Percentiles rank a stretch among this genome's conserved stretches.
These are phyloP conservation scores for Decapterus maruadsi DNA, from an alignment of 2,797 vertebrate genomes.

Conservation along the genomic window DNA sequence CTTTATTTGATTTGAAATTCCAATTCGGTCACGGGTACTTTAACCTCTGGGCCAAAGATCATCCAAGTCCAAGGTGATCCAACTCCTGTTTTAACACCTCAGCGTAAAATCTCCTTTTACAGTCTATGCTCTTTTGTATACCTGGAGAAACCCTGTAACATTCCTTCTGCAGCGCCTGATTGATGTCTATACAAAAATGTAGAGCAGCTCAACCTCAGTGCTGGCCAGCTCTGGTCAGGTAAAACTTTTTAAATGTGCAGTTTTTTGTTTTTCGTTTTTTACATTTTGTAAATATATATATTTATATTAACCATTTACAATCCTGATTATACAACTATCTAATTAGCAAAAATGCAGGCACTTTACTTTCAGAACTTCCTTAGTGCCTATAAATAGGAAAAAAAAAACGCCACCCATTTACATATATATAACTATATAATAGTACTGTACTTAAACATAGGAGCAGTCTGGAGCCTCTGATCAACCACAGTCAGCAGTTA, in stretches of 20 bases:
- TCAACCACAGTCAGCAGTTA: slow-evolving; percentile 65
- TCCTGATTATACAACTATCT: slow-evolving; percentile 73
- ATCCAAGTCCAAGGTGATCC: slow-evolving; percentile 35
- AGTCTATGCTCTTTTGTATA: slow-evolving; percentile 56
- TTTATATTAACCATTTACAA: slow-evolving; percentile 80
- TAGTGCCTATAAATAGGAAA: slow-evolving; percentile 76
- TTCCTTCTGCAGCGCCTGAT: slow-evolving; percentile 63
- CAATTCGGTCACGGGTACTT: slow-evolving; percentile 43
- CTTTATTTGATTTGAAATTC: slow-evolving; percentile 74
- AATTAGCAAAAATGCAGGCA: slow-evolving; percentile 79
- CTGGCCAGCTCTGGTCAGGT: slow-evolving; percentile 45
- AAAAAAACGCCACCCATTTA: slow-evolving; percentile 67
- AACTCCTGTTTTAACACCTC: slow-evolving; percentile 11
- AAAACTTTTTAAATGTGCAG: slow-evolving; percentile 60
- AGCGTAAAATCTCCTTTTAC: slow-evolving; percentile 34
- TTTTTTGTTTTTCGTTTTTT: slow-evolving; percentile 25
- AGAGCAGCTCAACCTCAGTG: slow-evolving; percentile 53
- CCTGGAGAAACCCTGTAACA: slow-evolving; percentile 62
- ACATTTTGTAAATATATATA: slow-evolving; percentile 77
- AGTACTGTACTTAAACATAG: slow-evolving; percentile 64
- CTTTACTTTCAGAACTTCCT: slow-evolving; percentile 64
- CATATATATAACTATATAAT: slow-evolving; percentile 75
- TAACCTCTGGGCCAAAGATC: slow-evolving; percentile 29
- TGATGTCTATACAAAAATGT: slow-evolving; percentile 71
- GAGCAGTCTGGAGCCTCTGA: slow-evolving; percentile 59